Percentiles rank a stretch among this genome's conserved stretches.
These are phyloP conservation scores for Anisognathus igniventris DNA, from an alignment of 2,797 vertebrate genomes.

Conservation along the genomic window DNA sequence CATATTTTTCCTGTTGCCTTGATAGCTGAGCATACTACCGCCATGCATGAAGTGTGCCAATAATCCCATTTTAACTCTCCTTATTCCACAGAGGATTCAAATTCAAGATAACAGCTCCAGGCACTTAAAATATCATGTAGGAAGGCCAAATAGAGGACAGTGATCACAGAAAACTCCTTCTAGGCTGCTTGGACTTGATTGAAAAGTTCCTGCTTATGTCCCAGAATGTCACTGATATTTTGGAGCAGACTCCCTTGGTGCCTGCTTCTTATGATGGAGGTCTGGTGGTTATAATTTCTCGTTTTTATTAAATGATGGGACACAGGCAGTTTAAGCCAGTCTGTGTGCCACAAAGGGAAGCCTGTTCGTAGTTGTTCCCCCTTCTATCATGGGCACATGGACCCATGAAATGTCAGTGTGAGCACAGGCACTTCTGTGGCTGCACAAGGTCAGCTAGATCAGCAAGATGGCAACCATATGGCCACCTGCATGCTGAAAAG, in stretches of 20 bases:
- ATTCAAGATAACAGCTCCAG: constrained; percentile 17
- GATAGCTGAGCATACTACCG: neutral
- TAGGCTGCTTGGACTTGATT: neutral
- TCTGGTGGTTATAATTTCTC: neutral
- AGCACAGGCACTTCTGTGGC: neutral
- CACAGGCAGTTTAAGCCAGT: neutral
- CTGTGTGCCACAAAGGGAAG: neutral
- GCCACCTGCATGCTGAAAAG: neutral
- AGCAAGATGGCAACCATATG: neutral
- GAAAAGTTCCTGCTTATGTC: neutral
- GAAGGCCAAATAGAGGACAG: neutral
- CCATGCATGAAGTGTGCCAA: neutral
- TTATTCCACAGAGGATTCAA: constrained; percentile 15
- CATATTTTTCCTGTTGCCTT: neutral
- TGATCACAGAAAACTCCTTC: neutral
- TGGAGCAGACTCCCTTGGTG: neutral
- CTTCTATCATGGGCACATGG: accelerated
- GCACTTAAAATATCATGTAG: neutral
- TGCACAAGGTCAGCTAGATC: neutral
- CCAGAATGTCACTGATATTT: neutral
- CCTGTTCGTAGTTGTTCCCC: neutral
- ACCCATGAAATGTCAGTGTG: neutral
- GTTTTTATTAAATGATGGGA: neutral
- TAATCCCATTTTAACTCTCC: constrained; percentile 46
- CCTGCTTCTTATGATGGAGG: neutral